Base-by-base conservation (phyloP, 1,140 invertebrate genomes). In the Batillaria attramentaria region DNA sequence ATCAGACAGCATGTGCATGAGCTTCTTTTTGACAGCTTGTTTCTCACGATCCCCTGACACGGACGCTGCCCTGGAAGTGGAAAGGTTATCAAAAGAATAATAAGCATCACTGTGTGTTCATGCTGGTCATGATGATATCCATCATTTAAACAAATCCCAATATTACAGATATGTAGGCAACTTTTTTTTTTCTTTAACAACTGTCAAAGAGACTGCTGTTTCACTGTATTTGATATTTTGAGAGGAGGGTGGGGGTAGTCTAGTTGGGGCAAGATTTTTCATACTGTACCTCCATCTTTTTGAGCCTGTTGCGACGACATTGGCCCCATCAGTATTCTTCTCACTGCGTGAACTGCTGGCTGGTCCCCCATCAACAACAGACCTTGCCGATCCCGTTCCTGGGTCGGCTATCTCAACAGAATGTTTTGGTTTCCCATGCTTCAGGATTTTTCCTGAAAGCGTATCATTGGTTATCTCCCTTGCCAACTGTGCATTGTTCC, bases 1-100 rank as follows among this genome's bases (percentile, higher is more conserved):
- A n/a, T 77, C 66, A 66, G 66, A 77, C 28, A 68, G 16, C 73
- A 75, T 75, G 41, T 75, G 57, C 35, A 57, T 75, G 54, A 75
- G 37, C 54, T 75, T 75, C 54, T 75, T 75, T 18, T 75, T 75
- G 24, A 65, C 57, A 13, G 54, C 73, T 39, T 75, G 73, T 20
- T 37, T 33, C 5, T 75, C 73, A 24, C 57, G 54, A 10, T 75
- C 73, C 28, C 73, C 73, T 8, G 54, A 75, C 24, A 75, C 8
- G 5, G 73, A 75, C 16, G 54, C 54, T 20, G 73, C 35, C 18
- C 73, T 75, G 54, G 3, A 75, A 42, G 28, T 20, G 0, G 57
- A 8, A 62, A n/a, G 24, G 33, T 1, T 28, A 62, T 10, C 8
- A 1, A 62, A 28, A 31, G 57, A 54, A 54, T 1, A 18, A 54